Evolutionary conservation across 2,888 invertebrate species (phyloP).

Genomic region (Volucella inanis): DNA sequence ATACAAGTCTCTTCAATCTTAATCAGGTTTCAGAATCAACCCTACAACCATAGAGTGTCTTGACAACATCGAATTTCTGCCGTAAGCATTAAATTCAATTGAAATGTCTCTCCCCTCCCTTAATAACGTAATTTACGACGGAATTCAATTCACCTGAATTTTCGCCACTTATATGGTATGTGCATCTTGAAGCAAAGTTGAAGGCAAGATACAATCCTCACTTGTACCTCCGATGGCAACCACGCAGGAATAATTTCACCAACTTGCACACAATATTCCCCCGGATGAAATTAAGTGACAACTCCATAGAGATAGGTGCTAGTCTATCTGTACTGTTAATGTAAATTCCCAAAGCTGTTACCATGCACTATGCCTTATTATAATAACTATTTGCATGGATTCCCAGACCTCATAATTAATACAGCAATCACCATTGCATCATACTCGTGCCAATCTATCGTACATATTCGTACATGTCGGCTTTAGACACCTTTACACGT

Average conservation of each 20-base stretch:
- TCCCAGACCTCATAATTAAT: constrained; percentile 71
- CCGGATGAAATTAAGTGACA: constrained; percentile 65
- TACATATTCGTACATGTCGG: constrained; percentile 22
- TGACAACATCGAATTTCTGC: background rate
- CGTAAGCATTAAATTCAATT: constrained; percentile 45
- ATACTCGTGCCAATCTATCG: constrained; percentile 43
- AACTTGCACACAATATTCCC: constrained; percentile 40
- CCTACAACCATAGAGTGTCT: background rate
- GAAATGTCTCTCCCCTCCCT: constrained; percentile 9
- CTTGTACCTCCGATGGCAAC: background rate
- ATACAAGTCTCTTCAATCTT: too few relatives aligned
- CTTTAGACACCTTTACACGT: constrained; percentile 46
- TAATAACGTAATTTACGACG: constrained; percentile 59
- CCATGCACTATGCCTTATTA: constrained; percentile 39
- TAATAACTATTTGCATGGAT: constrained; percentile 56
- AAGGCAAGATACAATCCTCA: background rate
- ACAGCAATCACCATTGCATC: constrained; percentile 58
- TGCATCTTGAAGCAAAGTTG: background rate
- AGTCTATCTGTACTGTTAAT: constrained; percentile 37
- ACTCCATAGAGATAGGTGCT: constrained; percentile 37
- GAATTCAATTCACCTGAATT: constrained; percentile 62
- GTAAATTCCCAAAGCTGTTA: constrained; percentile 60
- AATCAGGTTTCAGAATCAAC: too few relatives aligned
- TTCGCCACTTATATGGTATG: background rate
- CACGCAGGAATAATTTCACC: constrained; percentile 51